Evolutionary conservation across 2,888 invertebrate genomes (phyloP).

Genomic region (Troides oblongomaculatus): DNA sequence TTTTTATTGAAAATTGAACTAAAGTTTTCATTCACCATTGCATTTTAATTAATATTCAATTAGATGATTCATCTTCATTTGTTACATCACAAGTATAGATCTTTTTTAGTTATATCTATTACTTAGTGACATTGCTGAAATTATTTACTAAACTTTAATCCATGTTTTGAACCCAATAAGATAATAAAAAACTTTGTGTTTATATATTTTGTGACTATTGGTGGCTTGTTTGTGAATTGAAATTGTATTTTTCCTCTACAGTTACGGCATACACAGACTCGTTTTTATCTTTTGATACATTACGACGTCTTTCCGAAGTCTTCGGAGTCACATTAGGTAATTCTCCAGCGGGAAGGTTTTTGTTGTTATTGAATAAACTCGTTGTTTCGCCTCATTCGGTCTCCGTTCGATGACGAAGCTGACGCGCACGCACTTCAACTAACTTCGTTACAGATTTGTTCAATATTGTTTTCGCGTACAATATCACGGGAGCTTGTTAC

Average conservation of each 20-base stretch:
- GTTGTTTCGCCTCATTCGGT: slow-evolving; percentile 11
- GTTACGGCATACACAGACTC: neutral
- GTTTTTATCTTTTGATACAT: slow-evolving; percentile 13
- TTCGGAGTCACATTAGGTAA: slow-evolving; percentile 14
- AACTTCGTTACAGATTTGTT: slow-evolving; percentile 20
- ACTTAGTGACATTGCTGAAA: neutral
- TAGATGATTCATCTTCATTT: too few species aligned
- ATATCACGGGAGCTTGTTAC: slow-evolving; percentile 14
- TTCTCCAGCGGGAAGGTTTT: slow-evolving; percentile 7
- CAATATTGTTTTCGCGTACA: slow-evolving; percentile 16
- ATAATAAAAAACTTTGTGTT: too few species aligned
- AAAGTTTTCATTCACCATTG: too few species aligned
- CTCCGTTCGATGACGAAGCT: neutral
- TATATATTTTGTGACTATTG: neutral
- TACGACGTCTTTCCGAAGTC: slow-evolving; percentile 2
- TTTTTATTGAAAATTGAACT: too few species aligned
- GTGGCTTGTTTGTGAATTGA: neutral
- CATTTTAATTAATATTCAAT: too few species aligned
- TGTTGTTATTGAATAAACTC: slow-evolving; percentile 19
- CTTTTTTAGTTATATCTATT: too few species aligned
- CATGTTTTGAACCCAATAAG: too few species aligned
- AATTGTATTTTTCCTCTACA: too few species aligned
- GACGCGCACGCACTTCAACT: slow-evolving; percentile 22
- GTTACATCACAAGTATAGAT: too few species aligned
- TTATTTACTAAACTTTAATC: too few species aligned